Base-by-base conservation (phyloP, 2,113 vertebrate species). In the Falco punctatus region DNA sequence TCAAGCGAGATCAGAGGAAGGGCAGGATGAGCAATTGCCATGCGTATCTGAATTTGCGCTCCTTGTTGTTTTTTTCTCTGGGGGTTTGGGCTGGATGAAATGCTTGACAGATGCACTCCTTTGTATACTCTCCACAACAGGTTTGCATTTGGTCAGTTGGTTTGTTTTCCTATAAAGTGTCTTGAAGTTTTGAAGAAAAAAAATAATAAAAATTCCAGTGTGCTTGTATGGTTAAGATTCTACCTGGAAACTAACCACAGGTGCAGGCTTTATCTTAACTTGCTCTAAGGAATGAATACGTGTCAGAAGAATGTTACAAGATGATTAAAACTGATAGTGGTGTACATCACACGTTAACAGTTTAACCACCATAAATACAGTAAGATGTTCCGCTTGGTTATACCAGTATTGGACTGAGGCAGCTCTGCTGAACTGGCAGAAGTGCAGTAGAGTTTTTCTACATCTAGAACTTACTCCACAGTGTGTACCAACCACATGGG, bases 101-200 rank as follows among this genome's bases (percentile, higher is more conserved):
- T 7, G 5, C 32, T 82, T 84, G 73, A 69, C 95, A 94, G 87
- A 81, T 62, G 52, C 42, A n/a, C n/a, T 94, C 66, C 75, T 86
- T 58, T 3, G 0, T 33, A 71, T 35, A 33, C 9, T 54, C 51
- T 75, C 61, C 44, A n/a, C 67, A 49, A 46, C 70, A 92, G 95
- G 92, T 92, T 89, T 86, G 79, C 86, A 84, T 92, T 94, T 59
- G 65, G 32, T 77, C 81, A 86, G 52, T 62, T 92, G 81, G 78
- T 94, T 95, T 88, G 57, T 81, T 94, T 96, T 89, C 71, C 44
- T 92, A 64, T 65, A 16, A 93, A 86, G n/a, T 73, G 70, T 90
- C 65, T 81, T 85, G 38, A 73, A 52, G 73, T 74, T 86, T 81
- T 70, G 84, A 69, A 74, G 49, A 8, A 64, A 66, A 40, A 49